Evolutionary conservation across 2,113 vertebrate genomes (phyloP), one percentile per base, ranked within the genome.

Genomic region (Nibea coibor): DNA sequence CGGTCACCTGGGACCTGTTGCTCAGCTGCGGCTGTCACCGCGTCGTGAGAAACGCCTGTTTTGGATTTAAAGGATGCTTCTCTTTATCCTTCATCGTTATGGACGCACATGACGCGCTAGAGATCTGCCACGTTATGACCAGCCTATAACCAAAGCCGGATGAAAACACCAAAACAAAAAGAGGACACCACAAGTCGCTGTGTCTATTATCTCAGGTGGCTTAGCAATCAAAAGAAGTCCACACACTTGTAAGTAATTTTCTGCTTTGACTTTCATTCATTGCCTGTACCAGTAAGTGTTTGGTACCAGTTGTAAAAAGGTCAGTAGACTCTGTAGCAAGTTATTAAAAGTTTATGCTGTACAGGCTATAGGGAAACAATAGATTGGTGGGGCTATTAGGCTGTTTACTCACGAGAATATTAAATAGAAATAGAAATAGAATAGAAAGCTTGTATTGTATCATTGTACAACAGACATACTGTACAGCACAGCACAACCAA

Each of bases 1-100:
- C 59, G 10, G 11, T 75, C 86, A 89, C 90, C 81, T 83, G 88
- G 59, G 83, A 90, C 63, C 57, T 72, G 87, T 90, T 91, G 89
- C 89, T 88, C 70, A 63, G 88, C 50, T 78, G 75, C 80, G 35
- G 22, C 24, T 59, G 20, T n/a, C 2, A 3, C 20, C 39, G 54
- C 53, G 8, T 31, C 22, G 7, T 16, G 51, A 53, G 47, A 39
- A 22, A 31, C 10, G 16, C 15, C 39, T 57, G 62, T n/a, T 54
- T 8, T 0, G 5, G 42, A 42, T 45, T 43, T 12, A 10, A 42
- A 58, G 22, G 73, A 76, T 66, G 58, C 28, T 45, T 17, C 31
- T 56, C 24, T 31, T 61, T 12, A 31, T 16, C 72, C 20, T 35
- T 17, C 39, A 16, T 35, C 62, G 28, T 28, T 26, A 68, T 76